Evolutionary conservation across 2,113 vertebrate species (phyloP), one percentile per base, ranked within the genome.

Genomic region (Psettodes erumei): DNA sequence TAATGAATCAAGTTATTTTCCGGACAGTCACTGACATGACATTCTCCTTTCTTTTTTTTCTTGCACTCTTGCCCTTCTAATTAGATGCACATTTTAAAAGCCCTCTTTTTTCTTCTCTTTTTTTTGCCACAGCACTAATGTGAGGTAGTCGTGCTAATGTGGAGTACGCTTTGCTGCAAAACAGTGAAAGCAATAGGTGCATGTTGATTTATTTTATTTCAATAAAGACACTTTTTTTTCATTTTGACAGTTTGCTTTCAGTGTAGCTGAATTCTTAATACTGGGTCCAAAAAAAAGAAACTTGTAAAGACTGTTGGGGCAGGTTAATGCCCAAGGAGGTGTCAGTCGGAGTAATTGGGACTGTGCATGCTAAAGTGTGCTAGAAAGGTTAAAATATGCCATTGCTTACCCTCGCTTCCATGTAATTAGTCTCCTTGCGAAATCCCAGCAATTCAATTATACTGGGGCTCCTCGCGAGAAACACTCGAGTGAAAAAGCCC

Each of bases 391-490:
- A 7, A 59, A 78, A 51, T 70, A 65, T 55, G 18, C 27, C 53
- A 9, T 58, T 56, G 38, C 15, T 75, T 56, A 71, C 23, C 62
- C 53, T 59, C 27, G 2, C 40, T 62, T 79, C 68, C 8, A 37
- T 67, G 21, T 67, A 55, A 85, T 82, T 73, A 79, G 43, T 61
- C n/a, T 67, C 45, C n/a, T 16, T 45, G 27, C 54, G 64, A 71
- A 77, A 64, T 72, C 13, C 9, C 33, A 50, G 30, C 40, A 77
- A 62, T 59, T 19, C 42, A 37, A 27, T 71, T 30, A 75, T 70
- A 2, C 38, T 18, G 16, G 16, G 35, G 58, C 43, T 67, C 19
- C 11, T 48, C 30, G 30, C 55, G 40, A 48, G n/a, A 23, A n/a
- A 43, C 62, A 30, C 77, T 42, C 4, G 51, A 75, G 25, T 58